A percentile compares a stretch with the other conserved stretches of the same genome.
phyloP scores from a whole-genome alignment of 2,113 vertebrate genomes.

The Phodopus roborovskii region DNA sequence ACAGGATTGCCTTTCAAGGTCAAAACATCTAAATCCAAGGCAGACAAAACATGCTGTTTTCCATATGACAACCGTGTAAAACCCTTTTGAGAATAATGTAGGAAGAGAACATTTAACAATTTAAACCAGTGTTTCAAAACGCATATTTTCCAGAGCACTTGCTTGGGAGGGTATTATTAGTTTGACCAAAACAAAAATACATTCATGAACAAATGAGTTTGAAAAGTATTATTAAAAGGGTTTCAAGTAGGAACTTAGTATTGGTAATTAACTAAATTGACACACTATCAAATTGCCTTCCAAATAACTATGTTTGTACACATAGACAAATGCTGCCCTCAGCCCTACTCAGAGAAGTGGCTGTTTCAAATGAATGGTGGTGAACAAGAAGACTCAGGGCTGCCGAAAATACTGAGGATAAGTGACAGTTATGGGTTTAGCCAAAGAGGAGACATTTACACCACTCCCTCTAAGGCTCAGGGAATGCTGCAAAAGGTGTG shows the following conservation, averaged over 20 bases:
- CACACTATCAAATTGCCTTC: not conserved
- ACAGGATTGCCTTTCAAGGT: not conserved
- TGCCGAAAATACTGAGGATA: not conserved
- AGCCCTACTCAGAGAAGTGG: not conserved
- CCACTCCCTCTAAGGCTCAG: not conserved
- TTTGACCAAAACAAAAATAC: not conserved
- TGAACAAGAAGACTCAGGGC: no score
- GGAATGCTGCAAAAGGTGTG: not conserved
- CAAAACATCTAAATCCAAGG: not conserved
- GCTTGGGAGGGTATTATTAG: not conserved
- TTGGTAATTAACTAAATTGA: not conserved
- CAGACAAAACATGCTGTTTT: not conserved
- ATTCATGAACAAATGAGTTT: slow-evolving; percentile 15
- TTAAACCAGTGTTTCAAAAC: not conserved
- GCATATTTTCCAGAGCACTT: slow-evolving; percentile 16
- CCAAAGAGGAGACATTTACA: not conserved
- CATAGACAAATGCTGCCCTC: not conserved
- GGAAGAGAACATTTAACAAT: not conserved
- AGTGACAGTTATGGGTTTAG: no score
- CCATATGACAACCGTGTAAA: not conserved
- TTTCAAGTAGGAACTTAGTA: not conserved
- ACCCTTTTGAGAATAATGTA: slow-evolving; percentile 5
- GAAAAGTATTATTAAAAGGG: not conserved
- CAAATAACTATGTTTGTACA: not conserved
- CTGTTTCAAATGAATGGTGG: not conserved